These are phyloP conservation scores for Cryptoprocta ferox DNA, from an alignment of 2,797 vertebrate species.

Conservation along the genomic window DNA sequence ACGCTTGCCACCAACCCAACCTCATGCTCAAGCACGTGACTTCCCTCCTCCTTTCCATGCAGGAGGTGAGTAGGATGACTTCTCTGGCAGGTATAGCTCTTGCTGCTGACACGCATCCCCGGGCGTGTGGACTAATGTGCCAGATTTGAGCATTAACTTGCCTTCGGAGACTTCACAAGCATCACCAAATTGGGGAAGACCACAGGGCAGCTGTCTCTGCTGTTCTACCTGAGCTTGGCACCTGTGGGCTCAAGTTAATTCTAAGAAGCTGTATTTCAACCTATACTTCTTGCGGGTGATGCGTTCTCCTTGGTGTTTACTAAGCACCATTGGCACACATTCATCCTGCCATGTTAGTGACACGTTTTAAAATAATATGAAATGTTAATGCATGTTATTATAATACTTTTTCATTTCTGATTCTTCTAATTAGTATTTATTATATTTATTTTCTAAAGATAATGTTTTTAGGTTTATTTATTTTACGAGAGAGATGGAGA, in stretches of 20 bases:
- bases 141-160: neutral
- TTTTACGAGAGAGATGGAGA: no score
- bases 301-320: neutral
- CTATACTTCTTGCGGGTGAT: neutral
- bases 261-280: neutral
- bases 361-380: neutral
- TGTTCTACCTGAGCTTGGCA: neutral
- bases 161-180: neutral
- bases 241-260: neutral
- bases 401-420: neutral
- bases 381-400: neutral
- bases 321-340: neutral
- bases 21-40: fast-evolving
- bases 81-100: neutral
- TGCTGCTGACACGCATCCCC: neutral
- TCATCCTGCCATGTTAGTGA: no score
- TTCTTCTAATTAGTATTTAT: neutral
- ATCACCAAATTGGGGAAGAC: neutral
- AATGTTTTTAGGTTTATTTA: no score
- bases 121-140: neutral
- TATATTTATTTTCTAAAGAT: neutral
- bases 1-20: neutral
- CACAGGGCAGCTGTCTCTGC: neutral
- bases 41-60: neutral
- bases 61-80: neutral